Conservation (phyloP, 2,113 vertebrate species). For the Grus americana region DNA sequence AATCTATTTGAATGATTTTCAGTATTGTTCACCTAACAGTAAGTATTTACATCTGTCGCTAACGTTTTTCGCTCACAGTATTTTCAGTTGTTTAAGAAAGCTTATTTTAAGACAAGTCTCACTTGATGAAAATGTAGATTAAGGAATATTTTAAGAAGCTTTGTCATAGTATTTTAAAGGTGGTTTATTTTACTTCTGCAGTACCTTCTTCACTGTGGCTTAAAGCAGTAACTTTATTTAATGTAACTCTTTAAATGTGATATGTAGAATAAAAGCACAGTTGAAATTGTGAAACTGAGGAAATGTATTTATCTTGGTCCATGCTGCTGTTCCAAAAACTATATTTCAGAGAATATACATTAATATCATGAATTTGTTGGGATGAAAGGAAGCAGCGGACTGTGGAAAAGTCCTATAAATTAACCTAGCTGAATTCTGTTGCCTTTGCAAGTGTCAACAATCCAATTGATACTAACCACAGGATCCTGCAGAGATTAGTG, state of each 20-base stretch:
- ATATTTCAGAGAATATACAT: not conserved
- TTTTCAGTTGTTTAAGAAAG: not conserved
- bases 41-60: not conserved
- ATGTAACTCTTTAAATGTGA: not conserved
- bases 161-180: not conserved
- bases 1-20: not conserved
- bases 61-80: not conserved
- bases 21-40: not conserved
- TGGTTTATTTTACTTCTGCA: not conserved
- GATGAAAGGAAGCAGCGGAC: not conserved
- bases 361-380: not conserved
- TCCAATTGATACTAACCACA: conserved; percentile 20
- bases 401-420: conserved; percentile 30
- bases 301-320: not conserved
- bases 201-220: not conserved
- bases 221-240: not conserved
- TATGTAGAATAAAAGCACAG: not conserved
- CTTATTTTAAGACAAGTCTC: not conserved
- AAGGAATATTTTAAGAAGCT: not conserved
- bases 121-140: not conserved
- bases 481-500: conserved; percentile 49
- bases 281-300: not conserved
- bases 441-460: conserved; percentile 7
- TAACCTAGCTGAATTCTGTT: conserved; percentile 27
- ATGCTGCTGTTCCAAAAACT: not conserved